Conservation (phyloP, 2,797 vertebrate species). For the Chaenodraco wilsoni region DNA sequence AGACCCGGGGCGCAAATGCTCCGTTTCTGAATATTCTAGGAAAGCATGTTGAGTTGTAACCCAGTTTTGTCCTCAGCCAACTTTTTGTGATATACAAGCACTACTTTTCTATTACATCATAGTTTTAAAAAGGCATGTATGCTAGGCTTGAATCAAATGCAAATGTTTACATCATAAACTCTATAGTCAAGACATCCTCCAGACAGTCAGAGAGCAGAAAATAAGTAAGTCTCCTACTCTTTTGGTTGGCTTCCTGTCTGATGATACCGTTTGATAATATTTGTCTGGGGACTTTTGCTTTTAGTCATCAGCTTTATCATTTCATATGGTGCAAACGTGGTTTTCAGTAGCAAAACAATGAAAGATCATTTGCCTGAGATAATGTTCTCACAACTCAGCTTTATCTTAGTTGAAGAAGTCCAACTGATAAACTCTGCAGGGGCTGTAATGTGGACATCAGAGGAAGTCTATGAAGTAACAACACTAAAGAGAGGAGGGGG, state of each 20-base stretch:
- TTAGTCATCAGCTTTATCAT: background rate
- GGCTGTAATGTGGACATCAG: background rate
- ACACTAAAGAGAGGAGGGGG: slow-evolving; percentile 1
- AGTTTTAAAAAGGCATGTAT: slow-evolving; percentile 1
- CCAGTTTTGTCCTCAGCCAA: slow-evolving; percentile 11
- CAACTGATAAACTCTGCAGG: slow-evolving; percentile 13
- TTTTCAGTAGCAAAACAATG: slow-evolving; percentile 26
- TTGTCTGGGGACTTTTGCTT: background rate
- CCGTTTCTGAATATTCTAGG: background rate
- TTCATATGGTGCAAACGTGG: slow-evolving; percentile 4
- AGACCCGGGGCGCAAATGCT: slow-evolving; percentile 19
- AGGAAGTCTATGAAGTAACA: slow-evolving; percentile 20
- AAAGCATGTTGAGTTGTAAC: slow-evolving; percentile 12
- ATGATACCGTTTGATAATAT: slow-evolving; percentile 22
- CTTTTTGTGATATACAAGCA: slow-evolving; percentile 11
- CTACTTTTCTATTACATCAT: slow-evolving; percentile 13
- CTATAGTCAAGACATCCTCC: slow-evolving; percentile 1
- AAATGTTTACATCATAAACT: background rate
- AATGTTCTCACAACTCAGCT: no score
- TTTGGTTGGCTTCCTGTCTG: slow-evolving; percentile 6
- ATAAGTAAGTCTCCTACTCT: background rate
- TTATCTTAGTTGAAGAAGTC: background rate
- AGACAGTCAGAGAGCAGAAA: background rate
- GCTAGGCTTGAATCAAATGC: background rate
- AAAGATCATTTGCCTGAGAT: background rate